Percentiles rank a stretch among this genome's conserved stretches.
These are phyloP conservation scores for Intellagama lesueurii DNA, from an alignment of 2,797 vertebrate species.

Conservation along the genomic window DNA sequence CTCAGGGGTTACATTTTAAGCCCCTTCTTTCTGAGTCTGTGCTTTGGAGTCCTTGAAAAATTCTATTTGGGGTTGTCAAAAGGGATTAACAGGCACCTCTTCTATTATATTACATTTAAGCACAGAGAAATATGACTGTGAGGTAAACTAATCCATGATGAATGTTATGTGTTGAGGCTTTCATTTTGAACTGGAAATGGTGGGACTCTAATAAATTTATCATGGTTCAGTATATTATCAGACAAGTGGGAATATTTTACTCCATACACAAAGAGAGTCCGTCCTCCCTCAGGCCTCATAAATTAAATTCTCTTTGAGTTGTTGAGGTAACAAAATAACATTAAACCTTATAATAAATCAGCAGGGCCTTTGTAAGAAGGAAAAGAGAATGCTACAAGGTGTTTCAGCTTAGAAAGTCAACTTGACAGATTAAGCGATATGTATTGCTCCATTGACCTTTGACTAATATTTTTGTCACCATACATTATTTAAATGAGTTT, in stretches of 20 bases:
- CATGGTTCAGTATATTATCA: constrained; percentile 58
- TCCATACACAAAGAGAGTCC: constrained; percentile 50
- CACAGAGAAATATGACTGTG: constrained; percentile 46
- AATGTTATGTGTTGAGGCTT: constrained; percentile 38
- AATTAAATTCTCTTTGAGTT: constrained; percentile 55
- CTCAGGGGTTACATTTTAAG: constrained; percentile 5
- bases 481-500: background rate
- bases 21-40: constrained; percentile 20
- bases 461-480: background rate
- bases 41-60: constrained; percentile 46
- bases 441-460: background rate
- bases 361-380: constrained; percentile 23
- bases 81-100: constrained; percentile 65
- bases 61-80: constrained; percentile 53
- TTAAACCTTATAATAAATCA: constrained; percentile 36
- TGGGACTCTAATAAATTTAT: constrained; percentile 59
- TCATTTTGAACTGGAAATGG: constrained; percentile 63
- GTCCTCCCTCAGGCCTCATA: constrained; percentile 52
- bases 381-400: background rate
- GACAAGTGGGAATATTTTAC: constrained; percentile 58
- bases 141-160: constrained; percentile 58
- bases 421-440: background rate
- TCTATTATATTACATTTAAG: constrained; percentile 60
- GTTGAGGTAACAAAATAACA: constrained; percentile 52
- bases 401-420: constrained; percentile 17